phyloP scores from a whole-genome alignment of 2,797 vertebrate species.

The Kryptopterus vitreolus region DNA sequence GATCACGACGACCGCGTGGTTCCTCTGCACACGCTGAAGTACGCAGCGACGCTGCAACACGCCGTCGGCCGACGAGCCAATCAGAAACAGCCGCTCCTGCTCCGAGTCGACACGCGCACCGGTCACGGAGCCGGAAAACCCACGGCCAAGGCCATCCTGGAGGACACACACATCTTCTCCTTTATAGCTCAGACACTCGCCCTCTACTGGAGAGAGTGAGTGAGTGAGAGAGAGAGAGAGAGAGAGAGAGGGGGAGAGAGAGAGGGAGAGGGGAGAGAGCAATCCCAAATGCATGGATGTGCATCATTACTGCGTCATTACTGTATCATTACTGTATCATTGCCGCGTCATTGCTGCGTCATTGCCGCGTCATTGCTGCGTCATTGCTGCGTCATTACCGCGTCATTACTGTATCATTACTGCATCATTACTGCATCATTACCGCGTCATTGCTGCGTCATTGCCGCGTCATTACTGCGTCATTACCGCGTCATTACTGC shows the following conservation, averaged over 20 bases:
- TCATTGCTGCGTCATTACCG: no score
- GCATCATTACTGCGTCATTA: no score
- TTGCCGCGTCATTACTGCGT: no score
- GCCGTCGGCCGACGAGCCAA: conserved; percentile 57
- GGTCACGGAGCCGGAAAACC: conserved; percentile 78
- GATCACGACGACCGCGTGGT: conserved; percentile 80
- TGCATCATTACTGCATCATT: no score
- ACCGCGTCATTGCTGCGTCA: neutral
- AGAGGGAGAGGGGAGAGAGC: neutral
- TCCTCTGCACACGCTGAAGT: conserved; percentile 79
- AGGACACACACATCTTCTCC: conserved; percentile 72
- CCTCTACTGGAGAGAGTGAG: conserved; percentile 66
- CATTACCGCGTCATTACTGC: no score
- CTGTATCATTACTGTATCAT: no score
- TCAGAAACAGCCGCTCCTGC: conserved; percentile 71
- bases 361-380: neutral
- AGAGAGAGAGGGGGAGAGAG: neutral
- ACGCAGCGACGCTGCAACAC: conserved; percentile 70
- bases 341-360: neutral
- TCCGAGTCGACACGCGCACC: conserved; percentile 75
- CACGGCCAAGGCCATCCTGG: conserved; percentile 75
- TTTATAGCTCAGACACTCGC: conserved; percentile 74
- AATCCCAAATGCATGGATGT: no score
- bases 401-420: neutral
- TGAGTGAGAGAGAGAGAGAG: neutral